Conservation (phyloP, 2,797 vertebrate genomes). For the Ibycter americanus region DNA sequence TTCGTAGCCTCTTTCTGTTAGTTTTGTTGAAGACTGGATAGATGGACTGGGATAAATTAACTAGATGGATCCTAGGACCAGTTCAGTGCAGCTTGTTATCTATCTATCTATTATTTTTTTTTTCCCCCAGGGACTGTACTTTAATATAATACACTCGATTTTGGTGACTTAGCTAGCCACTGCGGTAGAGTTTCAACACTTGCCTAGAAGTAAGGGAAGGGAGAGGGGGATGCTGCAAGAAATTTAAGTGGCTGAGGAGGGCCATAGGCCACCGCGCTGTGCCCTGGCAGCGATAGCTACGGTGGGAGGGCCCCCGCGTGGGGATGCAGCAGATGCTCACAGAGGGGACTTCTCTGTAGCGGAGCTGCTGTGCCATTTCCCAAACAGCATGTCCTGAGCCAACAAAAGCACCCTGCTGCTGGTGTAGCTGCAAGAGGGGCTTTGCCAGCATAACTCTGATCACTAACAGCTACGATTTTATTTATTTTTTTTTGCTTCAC, state of each 20-base stretch:
- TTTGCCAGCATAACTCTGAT: not conserved
- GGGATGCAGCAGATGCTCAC: not conserved
- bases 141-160: not conserved
- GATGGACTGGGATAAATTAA: not conserved
- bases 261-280: not conserved
- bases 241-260: not conserved
- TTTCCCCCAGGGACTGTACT: not conserved
- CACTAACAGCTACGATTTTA: not conserved
- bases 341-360: not conserved
- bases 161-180: not conserved
- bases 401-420: not conserved
- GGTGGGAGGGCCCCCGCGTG: not conserved
- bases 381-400: not conserved
- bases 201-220: not conserved
- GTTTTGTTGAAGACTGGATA: not conserved
- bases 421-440: not conserved
- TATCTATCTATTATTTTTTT: not conserved
- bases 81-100: not conserved
- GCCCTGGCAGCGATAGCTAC: not conserved
- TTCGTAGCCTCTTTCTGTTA: not conserved
- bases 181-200: not conserved
- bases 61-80: not conserved
- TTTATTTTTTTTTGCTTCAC: not conserved
- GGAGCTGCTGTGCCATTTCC: not conserved
- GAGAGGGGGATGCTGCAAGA: accelerated